Base-by-base conservation (phyloP, 1,140 invertebrate species). In the Tetramorium parvispinum region DNA sequence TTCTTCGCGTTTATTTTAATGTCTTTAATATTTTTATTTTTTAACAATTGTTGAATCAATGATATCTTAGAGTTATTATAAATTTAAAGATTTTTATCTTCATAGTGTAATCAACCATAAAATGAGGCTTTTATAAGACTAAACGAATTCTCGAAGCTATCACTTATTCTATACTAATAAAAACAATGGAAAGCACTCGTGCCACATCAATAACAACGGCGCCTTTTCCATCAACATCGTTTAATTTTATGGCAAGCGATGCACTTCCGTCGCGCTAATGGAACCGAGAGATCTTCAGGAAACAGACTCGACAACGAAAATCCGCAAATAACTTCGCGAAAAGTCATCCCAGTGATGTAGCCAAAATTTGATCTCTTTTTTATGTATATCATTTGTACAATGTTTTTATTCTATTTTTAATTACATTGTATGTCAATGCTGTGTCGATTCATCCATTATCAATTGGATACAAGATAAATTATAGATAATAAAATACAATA, bases 221-320 rank as follows among this genome's bases (percentile, higher is more conserved):
- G 57, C 10, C 76, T 61, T 61, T 61, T 77, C 24, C 21, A 27
- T 77, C 55, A 57, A 49, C 55, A 13, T 3, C 18, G 59, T 7
- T 79, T 79, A 79, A 79, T 79, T 79, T 66, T 79, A 21, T n/a
- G 11, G 59, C 27, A 66, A 66, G 27, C 21, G 18, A 66, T 79
- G 27, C 43, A 79, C 18, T 79, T 77, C 59, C 87, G 86, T 88
- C 87, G 78, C 73, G 70, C 70, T 87, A 87, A 88, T 88, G 86
- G 86, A 76, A 88, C 77, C 71, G 73, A 89, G 86, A 85, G 66
- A 88, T 66, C 55, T 13, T 24, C 18, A 73, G 32, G 87, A 51
- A 77, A 87, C 16, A 68, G 43, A 43, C 21, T 86, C 37, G 37
- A 78, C 73, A 59, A 49, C 24, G 49, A 57, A 43, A 81, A 68